Evolutionary conservation across 2,888 invertebrate species (phyloP).

Genomic region (Lathronympha strigana): DNA sequence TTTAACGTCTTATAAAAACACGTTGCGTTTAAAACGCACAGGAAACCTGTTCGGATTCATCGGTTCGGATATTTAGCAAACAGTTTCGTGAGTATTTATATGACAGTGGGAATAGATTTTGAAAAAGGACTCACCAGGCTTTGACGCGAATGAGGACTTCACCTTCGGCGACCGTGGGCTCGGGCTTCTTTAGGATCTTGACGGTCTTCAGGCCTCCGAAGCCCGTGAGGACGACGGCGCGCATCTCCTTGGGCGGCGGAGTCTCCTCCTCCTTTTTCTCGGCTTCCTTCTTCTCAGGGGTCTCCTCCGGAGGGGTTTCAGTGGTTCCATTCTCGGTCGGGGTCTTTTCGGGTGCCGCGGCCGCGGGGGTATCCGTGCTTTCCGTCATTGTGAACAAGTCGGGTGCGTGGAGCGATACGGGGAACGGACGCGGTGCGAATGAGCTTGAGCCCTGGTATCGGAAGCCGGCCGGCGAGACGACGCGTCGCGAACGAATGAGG

Average conservation of each 20-base stretch:
- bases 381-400: conserved; percentile 73
- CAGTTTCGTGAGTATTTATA: conserved; percentile 44
- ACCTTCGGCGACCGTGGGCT: conserved; percentile 88
- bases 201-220: conserved; percentile 94
- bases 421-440: conserved; percentile 72
- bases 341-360: conserved; percentile 83
- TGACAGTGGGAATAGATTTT: conserved; percentile 43
- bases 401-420: conserved; percentile 66
- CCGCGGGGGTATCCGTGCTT: conserved; percentile 79
- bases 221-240: conserved; percentile 92
- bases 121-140: conserved; percentile 89
- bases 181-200: conserved; percentile 92
- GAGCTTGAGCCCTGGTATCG: conserved; percentile 69
- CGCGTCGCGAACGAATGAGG: conserved; percentile 83
- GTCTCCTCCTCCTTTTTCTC: conserved; percentile 82
- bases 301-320: conserved; percentile 77
- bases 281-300: conserved; percentile 81
- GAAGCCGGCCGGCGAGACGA: conserved; percentile 76
- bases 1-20: conserved; percentile 32
- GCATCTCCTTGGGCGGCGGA: conserved; percentile 91
- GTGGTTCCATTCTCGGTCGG: conserved; percentile 81
- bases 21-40: conserved; percentile 38
- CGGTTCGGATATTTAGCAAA: conserved; percentile 37
- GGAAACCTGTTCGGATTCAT: conserved; percentile 41
- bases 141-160: conserved; percentile 93